These are phyloP conservation scores for Odontothrips loti DNA, from an alignment of 2,888 invertebrate species.

Conservation along the genomic window DNA sequence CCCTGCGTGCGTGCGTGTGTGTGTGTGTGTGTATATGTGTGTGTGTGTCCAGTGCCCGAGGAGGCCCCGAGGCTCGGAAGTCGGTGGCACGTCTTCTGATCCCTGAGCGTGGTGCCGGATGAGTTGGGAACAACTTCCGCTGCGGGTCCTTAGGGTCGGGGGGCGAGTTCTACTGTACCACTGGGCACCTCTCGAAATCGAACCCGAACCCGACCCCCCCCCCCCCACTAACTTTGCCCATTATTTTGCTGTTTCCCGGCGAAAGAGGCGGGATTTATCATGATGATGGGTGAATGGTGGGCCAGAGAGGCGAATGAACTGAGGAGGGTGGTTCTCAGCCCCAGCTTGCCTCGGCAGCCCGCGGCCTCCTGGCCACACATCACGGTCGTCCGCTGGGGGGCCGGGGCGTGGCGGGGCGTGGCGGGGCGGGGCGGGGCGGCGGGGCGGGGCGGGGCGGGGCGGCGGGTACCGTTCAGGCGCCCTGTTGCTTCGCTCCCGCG, in stretches of 20 bases:
- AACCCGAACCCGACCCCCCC: background rate
- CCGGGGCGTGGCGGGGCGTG: no score
- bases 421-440: background rate
- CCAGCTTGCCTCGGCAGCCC: background rate
- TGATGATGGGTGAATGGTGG: background rate
- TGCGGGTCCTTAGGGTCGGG: background rate
- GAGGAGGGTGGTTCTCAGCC: background rate
- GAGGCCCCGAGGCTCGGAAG: background rate
- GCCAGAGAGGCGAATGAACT: constrained; percentile 10
- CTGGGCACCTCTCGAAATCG: background rate
- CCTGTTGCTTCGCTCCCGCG: no score
- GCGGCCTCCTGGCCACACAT: no score
- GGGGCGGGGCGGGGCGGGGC: background rate
- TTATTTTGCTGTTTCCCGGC: constrained; percentile 10
- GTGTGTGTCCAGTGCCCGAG: background rate
- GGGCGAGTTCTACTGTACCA: background rate
- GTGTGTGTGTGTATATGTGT: background rate
- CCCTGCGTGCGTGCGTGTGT: no score
- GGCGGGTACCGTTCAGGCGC: background rate
- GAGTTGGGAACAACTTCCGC: constrained; percentile 1
- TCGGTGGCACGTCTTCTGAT: background rate
- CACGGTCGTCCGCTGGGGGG: no score
- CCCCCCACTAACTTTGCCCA: constrained; percentile 12
- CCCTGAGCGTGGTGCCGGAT: background rate
- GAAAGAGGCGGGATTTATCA: constrained; percentile 24